Percentiles rank a stretch among this genome's conserved stretches.
Evolutionary conservation across 2,113 vertebrate genomes (phyloP).

Genomic region (Pterocles burchelli): DNA sequence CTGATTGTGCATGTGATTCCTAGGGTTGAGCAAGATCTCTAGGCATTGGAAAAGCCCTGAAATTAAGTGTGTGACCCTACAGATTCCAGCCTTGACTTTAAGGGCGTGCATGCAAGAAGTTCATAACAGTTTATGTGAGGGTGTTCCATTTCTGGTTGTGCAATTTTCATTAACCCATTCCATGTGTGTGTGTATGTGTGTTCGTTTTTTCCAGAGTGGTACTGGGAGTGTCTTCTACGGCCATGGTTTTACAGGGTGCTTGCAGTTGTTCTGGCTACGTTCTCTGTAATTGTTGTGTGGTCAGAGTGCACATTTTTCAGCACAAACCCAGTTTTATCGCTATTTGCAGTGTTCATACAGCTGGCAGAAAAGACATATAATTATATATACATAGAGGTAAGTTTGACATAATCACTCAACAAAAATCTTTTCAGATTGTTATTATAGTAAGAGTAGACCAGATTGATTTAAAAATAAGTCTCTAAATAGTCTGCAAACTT

Average conservation of each 20-base stretch:
- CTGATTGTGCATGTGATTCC: not conserved
- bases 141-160: not conserved
- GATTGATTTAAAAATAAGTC: not conserved
- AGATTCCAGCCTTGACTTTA: not conserved
- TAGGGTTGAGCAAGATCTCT: not conserved
- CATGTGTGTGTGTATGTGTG: not conserved
- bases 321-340: slow-evolving; percentile 86
- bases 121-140: not conserved
- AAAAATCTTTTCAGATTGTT: not conserved
- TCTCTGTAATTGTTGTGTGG: slow-evolving; percentile 93
- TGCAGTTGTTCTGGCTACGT: slow-evolving; percentile 81
- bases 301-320: slow-evolving; percentile 97
- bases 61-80: not conserved
- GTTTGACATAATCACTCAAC: not conserved
- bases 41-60: not conserved
- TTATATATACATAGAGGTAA: slow-evolving; percentile 93
- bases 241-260: slow-evolving; percentile 85
- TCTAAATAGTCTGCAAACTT: not conserved
- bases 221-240: slow-evolving; percentile 90
- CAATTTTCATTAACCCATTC: not conserved
- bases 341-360: slow-evolving; percentile 92
- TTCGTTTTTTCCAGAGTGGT: slow-evolving; percentile 84
- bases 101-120: not conserved
- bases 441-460: not conserved
- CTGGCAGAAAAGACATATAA: slow-evolving; percentile 88